phyloP scores from a whole-genome alignment of 2,113 vertebrate species.

The Aplodontia rufa region DNA sequence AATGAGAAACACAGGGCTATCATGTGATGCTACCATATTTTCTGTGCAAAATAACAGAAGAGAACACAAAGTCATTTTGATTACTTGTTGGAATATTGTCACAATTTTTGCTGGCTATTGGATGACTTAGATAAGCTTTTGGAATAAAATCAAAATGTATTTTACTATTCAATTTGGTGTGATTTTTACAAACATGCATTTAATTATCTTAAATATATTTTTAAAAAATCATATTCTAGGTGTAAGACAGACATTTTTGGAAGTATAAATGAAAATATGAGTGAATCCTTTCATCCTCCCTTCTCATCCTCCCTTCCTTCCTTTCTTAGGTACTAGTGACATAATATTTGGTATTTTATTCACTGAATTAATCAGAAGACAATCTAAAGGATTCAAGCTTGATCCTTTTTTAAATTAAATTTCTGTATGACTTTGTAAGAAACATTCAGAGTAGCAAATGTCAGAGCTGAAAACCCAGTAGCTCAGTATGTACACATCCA shows the following conservation, averaged over 20 bases:
- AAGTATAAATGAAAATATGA: not conserved
- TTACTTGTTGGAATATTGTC: not conserved
- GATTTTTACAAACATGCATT: not conserved
- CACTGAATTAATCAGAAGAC: not conserved
- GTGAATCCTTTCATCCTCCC: not conserved
- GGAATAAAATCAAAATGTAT: not conserved
- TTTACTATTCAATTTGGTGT: not conserved
- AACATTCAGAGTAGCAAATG: not conserved
- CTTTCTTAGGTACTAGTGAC: not conserved
- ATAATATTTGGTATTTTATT: not conserved
- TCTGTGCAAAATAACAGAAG: not conserved
- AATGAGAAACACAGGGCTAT: not conserved
- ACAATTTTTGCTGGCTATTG: not conserved
- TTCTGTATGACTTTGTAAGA: not conserved
- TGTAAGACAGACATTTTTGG: not conserved
- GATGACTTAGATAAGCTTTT: not conserved
- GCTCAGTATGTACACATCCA: not conserved
- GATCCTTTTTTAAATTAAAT: not conserved
- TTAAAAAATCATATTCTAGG: not conserved
- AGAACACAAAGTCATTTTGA: not conserved
- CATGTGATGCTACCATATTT: not conserved
- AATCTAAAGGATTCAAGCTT: not conserved
- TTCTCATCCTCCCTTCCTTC: accelerated
- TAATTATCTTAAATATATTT: not conserved
- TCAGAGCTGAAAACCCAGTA: not conserved